phyloP scores from a whole-genome alignment of 1,140 invertebrate species.

The Nephila pilipes region DNA sequence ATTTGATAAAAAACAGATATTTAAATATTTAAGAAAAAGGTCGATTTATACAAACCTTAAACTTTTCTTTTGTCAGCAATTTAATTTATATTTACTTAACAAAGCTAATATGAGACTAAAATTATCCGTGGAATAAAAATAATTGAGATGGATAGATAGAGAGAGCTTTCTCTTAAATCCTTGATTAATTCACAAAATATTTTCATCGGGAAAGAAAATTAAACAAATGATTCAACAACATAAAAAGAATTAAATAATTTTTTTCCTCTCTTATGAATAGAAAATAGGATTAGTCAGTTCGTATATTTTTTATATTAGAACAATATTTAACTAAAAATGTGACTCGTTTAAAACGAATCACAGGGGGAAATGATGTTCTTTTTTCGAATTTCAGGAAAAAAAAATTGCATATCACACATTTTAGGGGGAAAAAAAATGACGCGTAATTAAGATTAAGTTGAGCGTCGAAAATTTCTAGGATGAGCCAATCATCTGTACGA shows the following conservation, averaged over 20 bases:
- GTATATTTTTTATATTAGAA: background rate
- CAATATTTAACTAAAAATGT: background rate
- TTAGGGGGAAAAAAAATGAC: conserved; percentile 13
- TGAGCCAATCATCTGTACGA: conserved; percentile 4
- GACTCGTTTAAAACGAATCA: background rate
- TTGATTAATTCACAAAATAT: background rate
- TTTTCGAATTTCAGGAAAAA: background rate
- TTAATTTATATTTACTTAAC: too few relatives aligned
- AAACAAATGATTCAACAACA: background rate
- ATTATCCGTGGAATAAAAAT: too few relatives aligned
- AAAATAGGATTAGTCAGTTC: background rate
- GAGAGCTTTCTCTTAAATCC: background rate
- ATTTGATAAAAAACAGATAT: too few relatives aligned
- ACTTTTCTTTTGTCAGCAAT: too few relatives aligned
- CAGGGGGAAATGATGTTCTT: background rate
- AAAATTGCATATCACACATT: background rate
- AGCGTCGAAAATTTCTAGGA: background rate
- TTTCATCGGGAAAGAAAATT: background rate
- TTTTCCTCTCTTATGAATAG: background rate
- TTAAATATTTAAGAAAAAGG: too few relatives aligned
- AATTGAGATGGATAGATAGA: too few relatives aligned
- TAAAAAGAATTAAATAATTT: background rate
- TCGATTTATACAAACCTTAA: too few relatives aligned
- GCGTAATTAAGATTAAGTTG: conserved; percentile 41
- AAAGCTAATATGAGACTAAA: too few relatives aligned